Percentiles rank a stretch among this genome's conserved stretches.
Conservation (phyloP, 1,140 invertebrate species). For the Daktulosphaira vitifoliae region DNA sequence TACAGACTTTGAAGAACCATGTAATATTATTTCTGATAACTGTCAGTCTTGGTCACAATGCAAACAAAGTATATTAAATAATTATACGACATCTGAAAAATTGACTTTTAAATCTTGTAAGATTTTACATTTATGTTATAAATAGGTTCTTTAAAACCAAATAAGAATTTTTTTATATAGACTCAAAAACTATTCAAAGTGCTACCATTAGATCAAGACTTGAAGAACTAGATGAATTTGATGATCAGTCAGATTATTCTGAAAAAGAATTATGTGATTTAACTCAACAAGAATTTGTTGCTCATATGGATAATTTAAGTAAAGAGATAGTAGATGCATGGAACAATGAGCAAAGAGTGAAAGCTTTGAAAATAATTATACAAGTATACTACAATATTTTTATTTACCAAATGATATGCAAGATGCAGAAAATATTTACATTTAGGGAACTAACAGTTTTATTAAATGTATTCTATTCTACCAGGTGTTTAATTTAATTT, state of each 20-base stretch:
- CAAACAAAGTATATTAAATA: constrained; percentile 40
- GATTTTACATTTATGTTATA: not conserved
- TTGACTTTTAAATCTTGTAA: constrained; percentile 10
- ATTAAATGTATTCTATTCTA: no score
- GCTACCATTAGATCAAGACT: constrained; percentile 74
- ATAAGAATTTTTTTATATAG: no score
- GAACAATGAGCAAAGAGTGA: constrained; percentile 88
- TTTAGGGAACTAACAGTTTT: no score
- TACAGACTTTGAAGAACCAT: constrained; percentile 6
- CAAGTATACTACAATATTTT: no score
- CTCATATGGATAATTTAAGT: constrained; percentile 79
- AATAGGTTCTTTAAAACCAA: no score
- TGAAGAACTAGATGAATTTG: constrained; percentile 90
- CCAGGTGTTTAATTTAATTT: no score
- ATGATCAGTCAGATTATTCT: constrained; percentile 59
- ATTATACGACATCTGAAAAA: constrained; percentile 26
- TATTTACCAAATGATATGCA: no score
- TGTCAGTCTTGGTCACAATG: constrained; percentile 39
- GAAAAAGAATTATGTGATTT: constrained; percentile 80
- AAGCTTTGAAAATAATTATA: constrained; percentile 92
- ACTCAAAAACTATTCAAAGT: constrained; percentile 66
- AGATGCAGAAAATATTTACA: no score
- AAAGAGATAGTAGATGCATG: constrained; percentile 80
- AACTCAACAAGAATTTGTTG: constrained; percentile 84
- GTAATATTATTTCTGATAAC: constrained; percentile 34